These are phyloP conservation scores for Monodelphis domestica DNA, from an alignment of 2,797 vertebrate species.

Conservation along the genomic window DNA sequence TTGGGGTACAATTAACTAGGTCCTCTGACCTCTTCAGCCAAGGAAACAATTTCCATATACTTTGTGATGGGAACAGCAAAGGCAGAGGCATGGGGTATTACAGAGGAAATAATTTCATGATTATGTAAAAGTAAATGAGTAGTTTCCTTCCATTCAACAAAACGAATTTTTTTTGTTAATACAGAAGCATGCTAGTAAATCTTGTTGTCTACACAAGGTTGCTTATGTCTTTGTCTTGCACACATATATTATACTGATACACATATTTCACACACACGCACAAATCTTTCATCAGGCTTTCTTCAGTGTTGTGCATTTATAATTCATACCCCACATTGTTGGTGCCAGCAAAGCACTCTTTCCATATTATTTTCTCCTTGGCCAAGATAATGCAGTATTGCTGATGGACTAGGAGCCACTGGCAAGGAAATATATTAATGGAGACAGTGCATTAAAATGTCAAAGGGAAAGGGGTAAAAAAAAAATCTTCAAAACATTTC, in stretches of 20 bases:
- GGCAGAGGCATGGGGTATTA: background rate
- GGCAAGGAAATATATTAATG: constrained; percentile 81
- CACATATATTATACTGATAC: background rate
- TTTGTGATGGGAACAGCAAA: background rate
- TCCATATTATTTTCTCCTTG: constrained; percentile 76
- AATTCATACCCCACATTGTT: constrained; percentile 89
- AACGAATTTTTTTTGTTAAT: background rate
- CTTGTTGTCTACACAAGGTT: background rate
- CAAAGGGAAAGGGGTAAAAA: constrained; percentile 73
- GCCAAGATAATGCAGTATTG: constrained; percentile 74
- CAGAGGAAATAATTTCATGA: background rate
- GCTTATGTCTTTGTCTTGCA: rapidly evolving
- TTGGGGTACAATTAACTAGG: background rate
- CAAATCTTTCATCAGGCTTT: constrained; percentile 68
- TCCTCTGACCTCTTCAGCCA: background rate
- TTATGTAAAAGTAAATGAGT: background rate
- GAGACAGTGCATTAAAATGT: constrained; percentile 80
- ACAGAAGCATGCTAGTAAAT: too few species aligned
- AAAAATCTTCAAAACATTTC: constrained; percentile 57
- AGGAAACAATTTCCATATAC: background rate
- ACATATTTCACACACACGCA: background rate
- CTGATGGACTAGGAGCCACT: constrained; percentile 79
- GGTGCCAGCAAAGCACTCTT: constrained; percentile 87
- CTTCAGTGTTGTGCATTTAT: constrained; percentile 84
- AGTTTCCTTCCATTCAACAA: background rate